Evolutionary conservation across 2,113 vertebrate species (phyloP).

Genomic region (Leptocoma aspasia): DNA sequence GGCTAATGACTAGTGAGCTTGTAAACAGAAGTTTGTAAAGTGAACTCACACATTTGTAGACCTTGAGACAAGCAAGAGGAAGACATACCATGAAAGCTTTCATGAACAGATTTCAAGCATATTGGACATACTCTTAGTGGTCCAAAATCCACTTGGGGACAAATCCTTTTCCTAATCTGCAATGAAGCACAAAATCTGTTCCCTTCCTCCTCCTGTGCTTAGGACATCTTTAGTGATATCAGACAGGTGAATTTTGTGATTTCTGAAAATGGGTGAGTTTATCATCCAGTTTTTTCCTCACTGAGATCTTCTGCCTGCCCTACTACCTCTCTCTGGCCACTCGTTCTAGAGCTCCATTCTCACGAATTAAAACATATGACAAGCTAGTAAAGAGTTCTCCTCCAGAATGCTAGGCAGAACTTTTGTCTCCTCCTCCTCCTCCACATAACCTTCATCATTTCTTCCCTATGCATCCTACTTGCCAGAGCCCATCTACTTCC

Average conservation of each 20-base stretch:
- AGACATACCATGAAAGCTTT: background rate
- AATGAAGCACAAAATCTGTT: background rate
- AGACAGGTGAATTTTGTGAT: background rate
- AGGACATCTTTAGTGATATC: background rate
- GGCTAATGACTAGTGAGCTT: background rate
- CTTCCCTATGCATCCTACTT: background rate
- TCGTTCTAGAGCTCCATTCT: background rate
- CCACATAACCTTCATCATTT: rapidly evolving
- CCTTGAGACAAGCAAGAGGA: background rate
- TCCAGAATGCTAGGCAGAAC: rapidly evolving
- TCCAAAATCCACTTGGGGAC: background rate
- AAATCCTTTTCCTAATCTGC: background rate
- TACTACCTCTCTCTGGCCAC: background rate
- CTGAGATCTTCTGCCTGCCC: background rate
- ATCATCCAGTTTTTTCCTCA: background rate
- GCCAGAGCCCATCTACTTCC: background rate
- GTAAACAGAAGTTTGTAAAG: background rate
- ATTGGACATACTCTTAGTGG: background rate
- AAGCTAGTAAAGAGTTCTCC: background rate
- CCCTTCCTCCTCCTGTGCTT: background rate
- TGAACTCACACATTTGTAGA: background rate
- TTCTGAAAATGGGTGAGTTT: background rate
- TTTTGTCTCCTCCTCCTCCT: background rate
- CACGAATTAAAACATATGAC: background rate
- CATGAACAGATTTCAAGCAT: background rate